Evolutionary conservation across 2,797 vertebrate genomes (phyloP), one percentile per base, ranked within the genome.

Genomic region (Champsocephalus gunnari): DNA sequence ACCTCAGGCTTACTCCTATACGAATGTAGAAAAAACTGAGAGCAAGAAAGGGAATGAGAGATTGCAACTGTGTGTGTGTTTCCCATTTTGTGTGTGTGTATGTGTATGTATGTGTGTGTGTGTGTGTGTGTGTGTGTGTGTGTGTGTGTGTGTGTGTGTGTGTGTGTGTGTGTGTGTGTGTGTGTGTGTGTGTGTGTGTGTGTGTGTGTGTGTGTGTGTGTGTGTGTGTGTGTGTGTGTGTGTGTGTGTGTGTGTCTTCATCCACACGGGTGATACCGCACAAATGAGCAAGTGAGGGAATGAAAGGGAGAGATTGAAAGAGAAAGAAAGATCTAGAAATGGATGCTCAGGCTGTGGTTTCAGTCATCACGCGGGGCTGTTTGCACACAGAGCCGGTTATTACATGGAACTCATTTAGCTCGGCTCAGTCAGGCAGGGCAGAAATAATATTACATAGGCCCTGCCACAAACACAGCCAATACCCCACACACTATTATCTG

Each of bases 341-440:
- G 85, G 89, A 88, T 85, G 87, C 86, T 88, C 75, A 61, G 88
- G 84, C 87, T 90, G 88, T 70, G 83, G 81, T 90, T 88, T 75
- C 79, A 78, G 77, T 73, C 75, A 72, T 90, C 84, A 81, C 61
- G 63, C 64, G 51, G 81, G 81, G 87, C 89, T 91, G 92, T 92
- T 92, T 93, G 89, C 90, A 91, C 87, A 92, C 89, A 91, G 81
- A 88, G 87, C 62, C 77, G 73, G 89, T 93, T 92, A 93, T 94
- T 93, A 93, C 88, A 89, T 74, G 81, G 88, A 94, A 90, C 88
- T 93, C 88, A 91, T 94, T 93, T 93, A 92, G 90, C 87, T 88
- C 77, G 81, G 91, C 92, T 94, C 92, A 93, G 89, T 90, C 90
- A 93, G 92, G 93, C 93, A 94, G 89, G 90, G 87, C 87, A 89